Percentiles rank a stretch among this genome's conserved stretches.
phyloP scores from a whole-genome alignment of 2,797 vertebrate species.

The Agapornis canus region DNA sequence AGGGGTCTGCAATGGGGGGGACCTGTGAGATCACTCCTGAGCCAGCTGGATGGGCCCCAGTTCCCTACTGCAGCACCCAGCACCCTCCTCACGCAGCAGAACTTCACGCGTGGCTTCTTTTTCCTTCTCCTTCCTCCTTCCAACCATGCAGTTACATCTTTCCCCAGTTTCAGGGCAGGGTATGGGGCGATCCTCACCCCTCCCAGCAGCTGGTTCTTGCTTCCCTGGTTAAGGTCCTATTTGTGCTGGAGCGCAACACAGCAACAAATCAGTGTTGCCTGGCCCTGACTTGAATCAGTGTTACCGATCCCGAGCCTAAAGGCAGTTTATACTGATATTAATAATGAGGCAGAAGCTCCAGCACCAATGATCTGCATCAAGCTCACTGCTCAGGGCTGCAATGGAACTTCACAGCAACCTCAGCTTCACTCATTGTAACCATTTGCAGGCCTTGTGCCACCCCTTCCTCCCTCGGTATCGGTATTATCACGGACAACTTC shows the following conservation, averaged over 20 bases:
- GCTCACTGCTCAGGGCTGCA: neutral
- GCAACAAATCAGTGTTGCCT: neutral
- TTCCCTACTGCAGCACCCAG: neutral
- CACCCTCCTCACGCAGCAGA: accelerated
- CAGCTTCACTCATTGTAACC: neutral
- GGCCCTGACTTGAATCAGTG: neutral
- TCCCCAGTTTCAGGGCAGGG: accelerated
- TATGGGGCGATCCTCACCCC: neutral
- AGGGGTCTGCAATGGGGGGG: neutral
- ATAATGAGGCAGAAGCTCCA: neutral
- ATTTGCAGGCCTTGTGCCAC: accelerated
- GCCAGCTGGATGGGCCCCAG: neutral
- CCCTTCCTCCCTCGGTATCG: neutral
- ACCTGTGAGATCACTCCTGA: neutral
- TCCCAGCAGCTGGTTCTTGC: neutral
- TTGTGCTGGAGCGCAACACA: neutral
- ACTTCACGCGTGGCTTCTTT: accelerated
- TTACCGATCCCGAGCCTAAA: neutral
- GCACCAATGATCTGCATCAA: neutral
- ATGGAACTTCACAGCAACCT: neutral
- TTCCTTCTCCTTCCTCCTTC: neutral
- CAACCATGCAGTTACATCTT: accelerated
- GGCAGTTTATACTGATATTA: neutral
- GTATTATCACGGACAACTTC: neutral
- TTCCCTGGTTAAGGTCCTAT: neutral